Evolutionary conservation across 2,113 vertebrate genomes (phyloP).

Genomic region (Bufo bufo): DNA sequence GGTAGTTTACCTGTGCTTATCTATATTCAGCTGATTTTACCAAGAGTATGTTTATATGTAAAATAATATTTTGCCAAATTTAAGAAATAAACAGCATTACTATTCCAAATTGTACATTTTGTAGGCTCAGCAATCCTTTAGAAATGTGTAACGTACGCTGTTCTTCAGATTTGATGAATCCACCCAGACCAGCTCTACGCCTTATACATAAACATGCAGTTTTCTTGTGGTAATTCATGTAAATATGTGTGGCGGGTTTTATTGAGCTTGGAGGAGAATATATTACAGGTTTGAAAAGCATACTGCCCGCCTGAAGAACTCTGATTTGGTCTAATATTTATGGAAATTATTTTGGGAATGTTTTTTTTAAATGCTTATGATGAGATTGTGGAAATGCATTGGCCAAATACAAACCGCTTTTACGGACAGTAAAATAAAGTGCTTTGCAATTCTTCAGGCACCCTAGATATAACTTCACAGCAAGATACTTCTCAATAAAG

Average conservation of each 20-base stretch:
- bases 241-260: neutral
- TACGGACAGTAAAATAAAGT: no score
- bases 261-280: neutral
- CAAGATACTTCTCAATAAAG: no score
- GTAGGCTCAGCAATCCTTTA: neutral
- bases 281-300: neutral
- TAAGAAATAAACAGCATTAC: no score
- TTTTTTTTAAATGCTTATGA: no score
- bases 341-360: neutral
- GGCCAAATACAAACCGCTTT: no score
- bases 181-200: neutral
- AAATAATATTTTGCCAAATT: no score
- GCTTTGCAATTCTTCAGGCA: no score
- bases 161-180: neutral
- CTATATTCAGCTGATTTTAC: no score
- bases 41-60: no score
- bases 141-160: neutral
- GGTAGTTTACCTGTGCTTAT: no score
- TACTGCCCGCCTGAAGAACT: neutral
- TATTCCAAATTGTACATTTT: neutral
- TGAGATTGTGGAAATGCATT: no score
- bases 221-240: neutral
- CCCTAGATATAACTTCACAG: no score
- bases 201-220: conserved; percentile 12
- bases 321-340: neutral